Base-by-base conservation (phyloP, 2,888 invertebrate genomes). In the Drosophila mettleri region DNA sequence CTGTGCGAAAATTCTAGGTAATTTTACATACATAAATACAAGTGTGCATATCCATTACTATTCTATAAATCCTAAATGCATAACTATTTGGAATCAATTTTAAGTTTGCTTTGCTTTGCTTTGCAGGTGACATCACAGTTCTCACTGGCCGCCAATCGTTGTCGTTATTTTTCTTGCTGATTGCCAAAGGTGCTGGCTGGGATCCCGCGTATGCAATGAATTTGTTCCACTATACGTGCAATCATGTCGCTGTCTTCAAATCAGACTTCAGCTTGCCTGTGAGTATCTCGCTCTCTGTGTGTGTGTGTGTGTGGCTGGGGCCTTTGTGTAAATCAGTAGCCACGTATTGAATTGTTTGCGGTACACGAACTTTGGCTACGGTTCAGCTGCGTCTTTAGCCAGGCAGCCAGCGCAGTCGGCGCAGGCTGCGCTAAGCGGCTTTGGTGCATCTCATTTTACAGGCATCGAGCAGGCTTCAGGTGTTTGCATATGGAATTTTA, bases 151-250 rank as follows among this genome's bases (percentile, higher is more conserved):
- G 27, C 66, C 0, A 18, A 7, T 16, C 24, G 9, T 10, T 0
- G 5, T 7, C n/a, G 58, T 27, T 76, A 54, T 64, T 65, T 80
- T 55, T 46, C 67, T 74, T 69, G 77, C 74, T 77, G 84, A 83
- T 86, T 80, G 81, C 75, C 66, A 70, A 78, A 84, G 84, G 87
- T 86, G 85, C 81, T 80, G 87, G 54, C 62, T 57, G 74, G 54
- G 82, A 82, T 86, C 41, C 77, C 79, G 86, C 78, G 78, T 76
- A 82, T 82, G 81, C 82, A 69, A 80, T 74, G 87, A 82, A 82
- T 84, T 86, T 78, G 81, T 84, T 82, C 75, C 86, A 86, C 86
- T 86, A 61, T 82, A 78, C 84, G 84, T 83, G 86, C 84, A 83
- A 83, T 74, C 80, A 83, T 82, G 80, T 71, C 45, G 46, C 61